These are phyloP conservation scores for Miltochrista miniata DNA, from an alignment of 2,888 invertebrate genomes.

Conservation along the genomic window DNA sequence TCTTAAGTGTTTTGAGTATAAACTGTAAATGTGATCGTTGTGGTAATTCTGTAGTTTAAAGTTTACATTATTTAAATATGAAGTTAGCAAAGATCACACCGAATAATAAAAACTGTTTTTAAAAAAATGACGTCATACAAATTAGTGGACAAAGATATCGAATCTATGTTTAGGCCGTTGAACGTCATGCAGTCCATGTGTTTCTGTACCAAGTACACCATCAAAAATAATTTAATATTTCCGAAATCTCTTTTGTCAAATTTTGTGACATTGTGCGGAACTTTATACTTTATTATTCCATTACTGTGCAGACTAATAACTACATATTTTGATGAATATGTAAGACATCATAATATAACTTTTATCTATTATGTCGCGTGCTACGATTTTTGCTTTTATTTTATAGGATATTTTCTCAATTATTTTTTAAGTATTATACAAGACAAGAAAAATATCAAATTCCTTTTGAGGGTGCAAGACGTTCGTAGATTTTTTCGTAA, in stretches of 20 bases:
- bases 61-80: no score
- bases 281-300: not conserved
- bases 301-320: not conserved
- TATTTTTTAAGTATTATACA: not conserved
- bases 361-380: not conserved
- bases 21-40: no score
- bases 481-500: conserved; percentile 11
- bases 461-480: conserved; percentile 23
- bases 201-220: conserved; percentile 22
- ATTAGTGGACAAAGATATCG: conserved; percentile 22
- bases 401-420: conserved; percentile 8
- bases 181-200: conserved; percentile 20
- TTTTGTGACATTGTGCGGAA: conserved; percentile 7
- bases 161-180: conserved; percentile 23
- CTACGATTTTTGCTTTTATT: conserved; percentile 9
- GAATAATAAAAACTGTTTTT: not conserved
- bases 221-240: conserved; percentile 22
- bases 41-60: no score
- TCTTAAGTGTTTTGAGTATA: no score
- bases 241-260: conserved; percentile 13
- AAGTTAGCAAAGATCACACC: no score
- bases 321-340: not conserved
- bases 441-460: conserved; percentile 6
- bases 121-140: not conserved
- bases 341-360: not conserved